A percentile compares a stretch with the other conserved stretches of the same genome.
These are phyloP conservation scores for Lanius collurio DNA, from an alignment of 2,113 vertebrate species.

Conservation along the genomic window DNA sequence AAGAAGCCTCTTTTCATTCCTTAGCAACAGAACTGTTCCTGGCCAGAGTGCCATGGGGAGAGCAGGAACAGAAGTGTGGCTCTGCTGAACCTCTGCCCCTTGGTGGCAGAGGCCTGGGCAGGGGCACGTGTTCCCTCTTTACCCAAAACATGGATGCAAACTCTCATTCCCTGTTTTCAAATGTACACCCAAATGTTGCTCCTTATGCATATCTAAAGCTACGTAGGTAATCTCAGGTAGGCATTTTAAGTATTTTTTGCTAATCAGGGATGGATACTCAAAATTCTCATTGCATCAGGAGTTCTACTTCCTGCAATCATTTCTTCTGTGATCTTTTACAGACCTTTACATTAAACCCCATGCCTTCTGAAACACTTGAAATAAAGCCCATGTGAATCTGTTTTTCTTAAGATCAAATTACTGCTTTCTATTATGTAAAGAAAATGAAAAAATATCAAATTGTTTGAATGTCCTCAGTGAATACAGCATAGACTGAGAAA, in stretches of 20 bases:
- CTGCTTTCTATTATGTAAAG: conserved; percentile 17
- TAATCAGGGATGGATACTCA: background rate
- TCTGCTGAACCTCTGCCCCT: background rate
- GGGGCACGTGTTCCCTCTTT: background rate
- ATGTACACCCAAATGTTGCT: background rate
- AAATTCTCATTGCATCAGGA: background rate
- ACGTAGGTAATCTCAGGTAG: background rate
- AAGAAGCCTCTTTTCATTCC: background rate
- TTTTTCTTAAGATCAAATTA: conserved; percentile 17
- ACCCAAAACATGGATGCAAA: background rate
- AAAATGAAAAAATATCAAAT: background rate
- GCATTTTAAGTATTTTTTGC: background rate
- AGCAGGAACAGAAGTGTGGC: background rate
- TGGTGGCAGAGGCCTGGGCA: background rate
- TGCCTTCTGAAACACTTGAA: background rate
- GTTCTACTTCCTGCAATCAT: background rate
- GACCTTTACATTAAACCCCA: background rate
- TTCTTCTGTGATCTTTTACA: conserved; percentile 16
- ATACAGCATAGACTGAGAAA: background rate
- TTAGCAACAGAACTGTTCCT: background rate
- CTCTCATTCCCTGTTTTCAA: background rate
- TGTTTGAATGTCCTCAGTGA: background rate
- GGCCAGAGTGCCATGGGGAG: background rate
- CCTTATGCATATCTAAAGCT: background rate
- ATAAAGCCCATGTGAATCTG: background rate